Base-by-base conservation (phyloP, 2,888 invertebrate species). In the Minunthozetes semirufus region DNA sequence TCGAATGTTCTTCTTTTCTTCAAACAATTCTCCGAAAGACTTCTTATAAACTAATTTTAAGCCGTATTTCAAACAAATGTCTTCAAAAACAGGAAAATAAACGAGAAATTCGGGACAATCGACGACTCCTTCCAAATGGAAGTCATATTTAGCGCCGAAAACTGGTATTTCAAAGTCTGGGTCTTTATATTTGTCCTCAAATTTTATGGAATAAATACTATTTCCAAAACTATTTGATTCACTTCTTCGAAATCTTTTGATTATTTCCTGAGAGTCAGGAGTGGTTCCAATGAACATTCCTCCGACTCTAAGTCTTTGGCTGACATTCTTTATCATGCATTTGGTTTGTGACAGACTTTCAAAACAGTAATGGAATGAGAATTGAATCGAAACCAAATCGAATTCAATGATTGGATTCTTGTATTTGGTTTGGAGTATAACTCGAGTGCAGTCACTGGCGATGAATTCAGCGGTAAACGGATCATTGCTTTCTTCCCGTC, bases 91-190 rank as follows among this genome's bases (percentile, higher is more conserved):
- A 22, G 94, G 92, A 83, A 97, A 93, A 84, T 98, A 90, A 19
- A 98, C 95, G 76, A 99, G 86, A 85, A 97, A 99, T 83, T 99
- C 99, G 0, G 99, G 99, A 83, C 99, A 99, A 83, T 99, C 90
- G 0, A 99, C 98, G 9, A 95, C 95, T 50, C 92, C 96, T 81
- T 98, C 94, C 79, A 99, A 85, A 81, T 92, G 89, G 83, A 99
- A 99, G 83, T 94, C 89, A 85, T 98, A 98, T 82, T 93, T 92
- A 25, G 91, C 94, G 56, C 98, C 98, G 86, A 99, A 99, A 25
- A 98, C 84, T 0, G 94, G 93, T 79, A 85, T 80, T 66, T 75
- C 61, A 38, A 29, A 6, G 17, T 72, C 27, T n/a, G 48, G 19
- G 27, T 38, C 66, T 19, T 38, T 38, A 15, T 25, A 25, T n/a